Evolutionary conservation across 2,797 vertebrate species (phyloP), one percentile per base, ranked within the genome.

Genomic region (Xyrichtys novacula): DNA sequence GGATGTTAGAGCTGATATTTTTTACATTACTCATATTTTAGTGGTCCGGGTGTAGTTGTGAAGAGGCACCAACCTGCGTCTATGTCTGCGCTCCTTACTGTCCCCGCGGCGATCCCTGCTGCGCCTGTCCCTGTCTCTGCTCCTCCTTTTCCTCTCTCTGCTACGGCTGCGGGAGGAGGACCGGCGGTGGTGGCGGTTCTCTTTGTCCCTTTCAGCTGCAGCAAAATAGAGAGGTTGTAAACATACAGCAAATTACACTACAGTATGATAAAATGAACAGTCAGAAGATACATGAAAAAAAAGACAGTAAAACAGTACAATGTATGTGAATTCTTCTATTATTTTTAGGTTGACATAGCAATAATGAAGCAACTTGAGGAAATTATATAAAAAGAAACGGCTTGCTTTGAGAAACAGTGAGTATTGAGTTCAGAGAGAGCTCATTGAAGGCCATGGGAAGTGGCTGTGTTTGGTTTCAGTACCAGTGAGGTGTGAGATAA

Each of bases 121-220:
- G 70, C 94, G 92, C 78, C 96, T 92, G 34, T 96, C 96, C 61
- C 96, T 76, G 81, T 96, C 96, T 61, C 96, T 92, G 81, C 96
- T 95, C 74, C 96, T 97, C 80, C 95, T 93, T 80, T 98, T 96
- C 50, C 95, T 93, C 25, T 97, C 96, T 56, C 95, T 93, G 92
- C 96, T 97, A 10, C 95, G 94, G 54, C 95, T 95, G 76, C 94
- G 95, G 19, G 96, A 96, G 47, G 95, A 95, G 74, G 96, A 96
- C 62, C 96, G 95, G 44, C 95, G 92, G 74, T 97, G 94, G 70
- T 97, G 96, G 23, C 96, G 95, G 83, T 97, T 97, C 88, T 97
- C 97, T 82, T 98, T 98, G 90, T 97, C 96, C 17, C 96, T 90
- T 71, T 98, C 96, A 92, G 92, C 90, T 92, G 74, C 15, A 59